Base-by-base conservation (phyloP, 2,888 invertebrate genomes). In the Luffia ferchaultella region DNA sequence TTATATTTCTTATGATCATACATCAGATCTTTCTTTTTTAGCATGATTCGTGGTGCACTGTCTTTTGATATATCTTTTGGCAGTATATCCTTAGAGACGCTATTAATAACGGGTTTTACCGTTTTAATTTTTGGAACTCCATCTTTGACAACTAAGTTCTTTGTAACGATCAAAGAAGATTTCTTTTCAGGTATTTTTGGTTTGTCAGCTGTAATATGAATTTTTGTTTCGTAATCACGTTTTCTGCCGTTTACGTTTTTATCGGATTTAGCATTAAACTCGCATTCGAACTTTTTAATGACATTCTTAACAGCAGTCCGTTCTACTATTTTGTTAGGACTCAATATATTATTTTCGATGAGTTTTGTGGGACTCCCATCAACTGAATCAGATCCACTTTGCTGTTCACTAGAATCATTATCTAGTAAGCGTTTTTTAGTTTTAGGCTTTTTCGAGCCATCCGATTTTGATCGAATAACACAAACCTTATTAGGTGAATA, bases 121-220 rank as follows among this genome's bases (percentile, higher is more conserved):
- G 72, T 72, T 68, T 73, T 85, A 52, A 85, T 73, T 76, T 85
- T 85, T 55, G 80, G 77, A 53, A 84, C 71, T 52, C 85, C 85
- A 58, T 86, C 84, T 59, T 76, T 84, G 16, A 85, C 71, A 16
- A 85, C 85, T 57, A 85, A 56, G 60, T 85, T 85, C 67, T 85
- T 85, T 45, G 85, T 83, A 74, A 85, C 69, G 20, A 78, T 71
- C 73, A 85, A 59, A 58, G 80, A 75, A 57, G 85, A 77, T 69
- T 85, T 87, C 63, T 87, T 87, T 71, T 86, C 87, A 72, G 87
- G 87, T 74, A 87, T 79, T 78, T 85, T 85, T 45, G 87, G 86
- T 76, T 87, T 87, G 65, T 82, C 79, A 71, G 73, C 80, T 51
- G 63, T 41, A 48, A 63, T 62, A 64, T 64, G 65, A 67, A 60